Percentiles rank a stretch among this genome's conserved stretches.
Conservation (phyloP, 2,797 vertebrate species). For the Coilia nasus region DNA sequence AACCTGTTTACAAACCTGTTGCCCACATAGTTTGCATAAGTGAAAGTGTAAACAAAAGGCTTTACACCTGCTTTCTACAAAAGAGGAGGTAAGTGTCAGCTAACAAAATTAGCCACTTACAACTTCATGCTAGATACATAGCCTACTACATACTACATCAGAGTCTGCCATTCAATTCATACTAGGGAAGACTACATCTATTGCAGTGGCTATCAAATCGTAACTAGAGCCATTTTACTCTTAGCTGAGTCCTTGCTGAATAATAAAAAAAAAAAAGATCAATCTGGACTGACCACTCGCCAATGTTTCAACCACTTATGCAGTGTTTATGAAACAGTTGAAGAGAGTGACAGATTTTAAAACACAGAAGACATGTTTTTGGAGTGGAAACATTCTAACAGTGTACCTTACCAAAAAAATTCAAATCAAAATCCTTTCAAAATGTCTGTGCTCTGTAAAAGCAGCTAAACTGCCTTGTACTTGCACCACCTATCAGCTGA, state of each 20-base stretch:
- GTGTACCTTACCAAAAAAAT: not conserved
- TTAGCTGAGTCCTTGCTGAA: not conserved
- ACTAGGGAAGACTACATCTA: not conserved
- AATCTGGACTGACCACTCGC: not conserved
- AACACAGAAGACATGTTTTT: not conserved
- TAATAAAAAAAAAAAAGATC: not conserved
- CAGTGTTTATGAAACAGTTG: not conserved
- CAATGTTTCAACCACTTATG: not conserved
- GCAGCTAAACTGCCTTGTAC: not conserved
- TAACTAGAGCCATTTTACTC: not conserved
- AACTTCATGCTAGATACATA: not conserved
- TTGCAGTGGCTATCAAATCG: not conserved
- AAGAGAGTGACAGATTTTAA: not conserved
- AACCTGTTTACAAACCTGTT: not conserved
- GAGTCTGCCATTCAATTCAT: not conserved
- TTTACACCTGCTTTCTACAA: not conserved
- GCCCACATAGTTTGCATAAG: not conserved
- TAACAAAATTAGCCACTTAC: not conserved
- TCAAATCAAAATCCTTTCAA: not conserved
- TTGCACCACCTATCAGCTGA: not conserved
- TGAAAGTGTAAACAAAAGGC: slow-evolving; percentile 15
- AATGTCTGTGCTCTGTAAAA: not conserved
- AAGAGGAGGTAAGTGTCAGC: not conserved
- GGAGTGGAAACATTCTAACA: not conserved
- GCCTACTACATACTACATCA: not conserved